Evolutionary conservation across 2,113 vertebrate species (phyloP), one percentile per base, ranked within the genome.

Genomic region (Thamnophis sirtalis): DNA sequence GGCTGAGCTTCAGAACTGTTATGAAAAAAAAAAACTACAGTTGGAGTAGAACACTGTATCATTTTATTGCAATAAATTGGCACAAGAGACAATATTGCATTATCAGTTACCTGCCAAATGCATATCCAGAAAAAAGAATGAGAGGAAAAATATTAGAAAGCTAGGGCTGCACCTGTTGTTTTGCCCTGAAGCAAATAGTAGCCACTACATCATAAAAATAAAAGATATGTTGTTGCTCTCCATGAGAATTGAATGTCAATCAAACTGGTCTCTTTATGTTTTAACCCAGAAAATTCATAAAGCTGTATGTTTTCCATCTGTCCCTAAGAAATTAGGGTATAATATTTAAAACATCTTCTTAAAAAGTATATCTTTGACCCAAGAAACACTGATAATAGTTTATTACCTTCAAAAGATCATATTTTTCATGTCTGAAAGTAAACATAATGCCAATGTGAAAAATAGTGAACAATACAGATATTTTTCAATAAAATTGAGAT

Each of bases 61-160:
- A 43, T 92, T 95, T 89, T 48, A 94, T 89, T 93, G 58, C 28
- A 94, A 63, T 87, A 93, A 86, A 92, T 86, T 90, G 89, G 55
- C 7, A 94, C 90, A 95, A 94, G 28, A 86, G 90, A 19, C 90
- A 90, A 58, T 87, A 95, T 91, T 87, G 43, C 54, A 93, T 49
- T 54, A 4, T 93, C 90, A 95, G 86, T 91, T 89, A 94, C 55
- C 87, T 93, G 38, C 91, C 89, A 94, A 90, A 24, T 91, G 11
- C 63, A 68, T 55, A 94, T n/a, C 26, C 92, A 95, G 58, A 58
- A 89, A 95, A 94, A 92, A 95, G 86, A 94, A 95, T 93, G 86
- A 50, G 60, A 93, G 89, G 89, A 92, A 95, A 95, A 33, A 68
- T 68, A 4, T 85, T 87, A 92, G 92, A 91, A 94, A 58, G 87